These are phyloP conservation scores for Protodeltote pygarga DNA, from an alignment of 2,888 invertebrate species.

Conservation along the genomic window DNA sequence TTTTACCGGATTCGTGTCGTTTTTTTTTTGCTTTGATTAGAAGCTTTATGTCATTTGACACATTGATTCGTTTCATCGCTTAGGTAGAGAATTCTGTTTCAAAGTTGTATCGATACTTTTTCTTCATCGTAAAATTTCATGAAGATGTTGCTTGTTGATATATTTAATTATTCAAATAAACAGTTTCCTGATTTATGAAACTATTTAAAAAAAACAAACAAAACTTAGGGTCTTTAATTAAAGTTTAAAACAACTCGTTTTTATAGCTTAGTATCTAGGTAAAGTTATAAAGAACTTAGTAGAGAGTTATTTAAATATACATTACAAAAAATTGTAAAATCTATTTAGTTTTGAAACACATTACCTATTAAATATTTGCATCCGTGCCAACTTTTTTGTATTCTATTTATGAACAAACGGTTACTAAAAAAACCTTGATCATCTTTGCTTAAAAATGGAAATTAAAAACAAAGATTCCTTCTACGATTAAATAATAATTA, in stretches of 20 bases:
- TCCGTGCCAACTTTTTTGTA: no score
- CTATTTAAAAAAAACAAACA: slow-evolving; percentile 30
- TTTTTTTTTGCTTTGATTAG: slow-evolving; percentile 4
- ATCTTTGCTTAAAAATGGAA: slow-evolving; percentile 10
- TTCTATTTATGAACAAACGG: no score
- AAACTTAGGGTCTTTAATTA: slow-evolving; percentile 3
- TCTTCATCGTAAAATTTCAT: slow-evolving; percentile 8
- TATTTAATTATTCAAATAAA: slow-evolving; percentile 18
- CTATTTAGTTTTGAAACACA: no score
- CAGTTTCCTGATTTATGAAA: slow-evolving; percentile 43
- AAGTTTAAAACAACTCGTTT: no score
- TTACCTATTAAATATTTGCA: no score
- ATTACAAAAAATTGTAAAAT: no score
- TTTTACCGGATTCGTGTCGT: slow-evolving; percentile 26
- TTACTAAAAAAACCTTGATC: no score
- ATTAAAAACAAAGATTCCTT: background rate
- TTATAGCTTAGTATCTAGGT: no score
- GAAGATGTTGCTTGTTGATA: slow-evolving; percentile 12
- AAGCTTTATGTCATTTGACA: background rate
- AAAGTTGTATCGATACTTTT: no score
- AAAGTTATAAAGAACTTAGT: no score
- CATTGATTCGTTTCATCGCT: slow-evolving; percentile 1
- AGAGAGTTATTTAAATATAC: no score
- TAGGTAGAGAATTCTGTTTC: no score
- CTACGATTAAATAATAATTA: slow-evolving; percentile 12